Evolutionary conservation across 2,888 invertebrate genomes (phyloP).

Genomic region (Schrankia costaestrigalis): DNA sequence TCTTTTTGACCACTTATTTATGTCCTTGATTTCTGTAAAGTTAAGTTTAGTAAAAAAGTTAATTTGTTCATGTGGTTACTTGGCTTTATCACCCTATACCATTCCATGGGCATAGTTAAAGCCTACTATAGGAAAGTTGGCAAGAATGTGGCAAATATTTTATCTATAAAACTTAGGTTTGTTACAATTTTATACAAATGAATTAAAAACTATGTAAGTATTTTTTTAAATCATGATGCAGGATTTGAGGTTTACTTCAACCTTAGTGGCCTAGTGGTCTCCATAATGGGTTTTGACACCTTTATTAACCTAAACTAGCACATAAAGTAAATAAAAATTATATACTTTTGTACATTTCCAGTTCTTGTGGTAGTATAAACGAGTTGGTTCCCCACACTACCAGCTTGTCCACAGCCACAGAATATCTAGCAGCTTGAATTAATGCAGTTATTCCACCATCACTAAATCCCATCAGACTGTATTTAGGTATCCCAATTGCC

Average conservation of each 20-base stretch:
- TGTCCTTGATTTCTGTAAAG: slow-evolving; percentile 83
- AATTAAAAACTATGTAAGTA: too few relatives aligned
- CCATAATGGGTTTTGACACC: too few relatives aligned
- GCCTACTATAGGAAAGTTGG: too few relatives aligned
- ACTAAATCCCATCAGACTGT: slow-evolving; percentile 93
- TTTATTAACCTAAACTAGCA: too few relatives aligned
- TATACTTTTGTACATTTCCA: slow-evolving; percentile 59
- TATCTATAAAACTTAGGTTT: too few relatives aligned
- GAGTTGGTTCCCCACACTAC: slow-evolving; percentile 90
- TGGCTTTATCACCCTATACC: too few relatives aligned
- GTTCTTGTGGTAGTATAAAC: slow-evolving; percentile 85
- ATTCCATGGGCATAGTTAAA: too few relatives aligned
- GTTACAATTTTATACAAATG: not conserved
- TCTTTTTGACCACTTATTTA: slow-evolving; percentile 88
- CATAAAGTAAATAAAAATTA: not conserved
- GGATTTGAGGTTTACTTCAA: too few relatives aligned
- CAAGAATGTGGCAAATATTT: too few relatives aligned
- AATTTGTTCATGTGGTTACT: too few relatives aligned
- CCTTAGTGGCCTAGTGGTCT: too few relatives aligned
- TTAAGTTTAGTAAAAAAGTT: not conserved
- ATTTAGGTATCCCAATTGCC: slow-evolving; percentile 83
- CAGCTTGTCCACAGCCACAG: slow-evolving; percentile 84
- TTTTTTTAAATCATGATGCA: too few relatives aligned
- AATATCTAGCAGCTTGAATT: slow-evolving; percentile 87
- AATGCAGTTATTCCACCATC: slow-evolving; percentile 91